phyloP scores from a whole-genome alignment of 1,140 invertebrate species.

The Camponotus pennsylvanicus region DNA sequence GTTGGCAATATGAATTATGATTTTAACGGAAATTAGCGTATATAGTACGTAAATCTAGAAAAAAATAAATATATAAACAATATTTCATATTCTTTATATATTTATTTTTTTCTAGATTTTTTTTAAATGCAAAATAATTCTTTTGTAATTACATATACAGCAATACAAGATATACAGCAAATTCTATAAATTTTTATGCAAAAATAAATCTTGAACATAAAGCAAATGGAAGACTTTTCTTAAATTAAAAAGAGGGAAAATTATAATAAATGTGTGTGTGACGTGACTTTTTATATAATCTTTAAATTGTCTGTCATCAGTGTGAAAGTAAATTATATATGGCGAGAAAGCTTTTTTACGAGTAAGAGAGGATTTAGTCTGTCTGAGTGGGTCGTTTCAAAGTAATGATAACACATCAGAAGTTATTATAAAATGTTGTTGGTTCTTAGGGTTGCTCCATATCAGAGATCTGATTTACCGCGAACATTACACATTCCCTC shows the following conservation, averaged over 20 bases:
- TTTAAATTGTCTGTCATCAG: not conserved
- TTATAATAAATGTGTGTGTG: constrained; percentile 5
- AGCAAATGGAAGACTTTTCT: not conserved
- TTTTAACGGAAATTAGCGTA: not conserved
- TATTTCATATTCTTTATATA: not conserved
- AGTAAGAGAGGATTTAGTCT: constrained; percentile 23
- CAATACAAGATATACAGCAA: not conserved
- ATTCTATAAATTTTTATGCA: constrained; percentile 5
- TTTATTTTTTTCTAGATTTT: not conserved
- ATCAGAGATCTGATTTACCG: not conserved
- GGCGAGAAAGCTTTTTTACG: not conserved
- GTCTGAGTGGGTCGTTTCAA: not conserved
- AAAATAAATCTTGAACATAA: constrained; percentile 18
- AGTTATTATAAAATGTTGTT: constrained; percentile 20
- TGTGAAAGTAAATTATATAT: constrained; percentile 3
- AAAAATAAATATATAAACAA: not conserved
- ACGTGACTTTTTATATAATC: not conserved
- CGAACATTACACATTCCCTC: constrained; percentile 27
- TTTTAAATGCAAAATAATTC: not conserved
- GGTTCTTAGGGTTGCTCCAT: not conserved
- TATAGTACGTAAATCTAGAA: too few species aligned
- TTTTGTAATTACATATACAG: too few species aligned
- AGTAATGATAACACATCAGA: constrained; percentile 24
- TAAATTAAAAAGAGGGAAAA: constrained; percentile 27
- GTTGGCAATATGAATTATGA: not conserved